A percentile compares a stretch with the other conserved stretches of the same genome.
phyloP scores from a whole-genome alignment of 2,797 vertebrate genomes.

The Danionella dracula region DNA sequence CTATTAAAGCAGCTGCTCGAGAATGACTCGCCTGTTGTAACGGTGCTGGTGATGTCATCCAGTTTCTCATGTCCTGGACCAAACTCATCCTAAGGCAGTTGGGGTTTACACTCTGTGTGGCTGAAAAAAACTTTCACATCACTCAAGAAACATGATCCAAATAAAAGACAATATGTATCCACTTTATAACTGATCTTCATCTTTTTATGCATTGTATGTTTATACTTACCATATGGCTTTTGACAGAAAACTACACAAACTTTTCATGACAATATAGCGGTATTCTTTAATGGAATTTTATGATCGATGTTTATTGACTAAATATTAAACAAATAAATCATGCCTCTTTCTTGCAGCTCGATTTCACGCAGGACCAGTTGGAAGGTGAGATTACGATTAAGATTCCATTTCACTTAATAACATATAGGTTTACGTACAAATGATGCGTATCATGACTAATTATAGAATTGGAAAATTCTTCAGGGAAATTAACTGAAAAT shows the following conservation, averaged over 20 bases:
- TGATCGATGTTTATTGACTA: too few relatives aligned
- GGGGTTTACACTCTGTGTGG: not conserved
- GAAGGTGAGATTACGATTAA: constrained; percentile 12
- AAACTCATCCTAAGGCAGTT: not conserved
- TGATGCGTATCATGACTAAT: not conserved
- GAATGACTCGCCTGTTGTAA: constrained; percentile 2
- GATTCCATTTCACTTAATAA: not conserved
- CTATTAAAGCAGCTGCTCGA: constrained; percentile 2
- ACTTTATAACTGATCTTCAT: too few relatives aligned
- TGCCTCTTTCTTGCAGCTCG: constrained; percentile 6
- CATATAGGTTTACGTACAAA: too few relatives aligned
- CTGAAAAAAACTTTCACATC: not conserved
- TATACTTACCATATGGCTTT: too few relatives aligned
- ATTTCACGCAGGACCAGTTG: constrained; percentile 21
- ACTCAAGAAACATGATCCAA: not conserved
- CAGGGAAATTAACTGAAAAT: too few relatives aligned
- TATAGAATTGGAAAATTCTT: not conserved
- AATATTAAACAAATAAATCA: too few relatives aligned
- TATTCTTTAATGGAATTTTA: too few relatives aligned
- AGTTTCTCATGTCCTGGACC: not conserved
- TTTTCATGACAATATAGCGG: too few relatives aligned
- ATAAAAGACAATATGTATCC: too few relatives aligned
- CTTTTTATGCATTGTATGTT: too few relatives aligned
- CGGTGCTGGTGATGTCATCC: not conserved
- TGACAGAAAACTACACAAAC: too few relatives aligned